Evolutionary conservation across 2,797 vertebrate species (phyloP).

Genomic region (Rhabdophis nuchalis): DNA sequence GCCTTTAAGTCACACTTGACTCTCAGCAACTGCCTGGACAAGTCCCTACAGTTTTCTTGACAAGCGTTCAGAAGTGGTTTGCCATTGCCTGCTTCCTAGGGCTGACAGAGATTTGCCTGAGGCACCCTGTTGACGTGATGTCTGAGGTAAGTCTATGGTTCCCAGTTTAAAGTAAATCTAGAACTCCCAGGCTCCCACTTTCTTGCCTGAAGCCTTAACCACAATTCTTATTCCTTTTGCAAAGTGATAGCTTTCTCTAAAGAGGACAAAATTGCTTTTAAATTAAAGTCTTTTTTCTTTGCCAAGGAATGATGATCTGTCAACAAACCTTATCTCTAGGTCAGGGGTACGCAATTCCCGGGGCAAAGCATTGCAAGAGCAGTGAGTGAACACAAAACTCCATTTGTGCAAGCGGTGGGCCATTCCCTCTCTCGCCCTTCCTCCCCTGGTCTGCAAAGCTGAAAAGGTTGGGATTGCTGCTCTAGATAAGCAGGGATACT

Average conservation of each 20-base stretch:
- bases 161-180: background rate
- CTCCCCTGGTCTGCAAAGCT: background rate
- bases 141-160: background rate
- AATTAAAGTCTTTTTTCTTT: background rate
- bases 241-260: background rate
- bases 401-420: background rate
- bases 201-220: background rate
- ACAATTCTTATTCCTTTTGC: background rate
- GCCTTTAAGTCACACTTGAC: background rate
- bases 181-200: background rate
- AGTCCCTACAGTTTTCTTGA: background rate
- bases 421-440: background rate
- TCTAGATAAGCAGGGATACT: background rate
- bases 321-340: background rate
- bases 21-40: background rate
- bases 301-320: background rate
- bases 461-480: background rate
- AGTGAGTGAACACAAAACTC: background rate
- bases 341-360: background rate
- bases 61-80: background rate
- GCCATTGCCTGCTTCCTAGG: background rate
- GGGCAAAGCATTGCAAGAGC: background rate
- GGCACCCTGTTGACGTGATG: background rate
- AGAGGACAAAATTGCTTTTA: background rate
- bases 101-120: background rate